A percentile compares a stretch with the other conserved stretches of the same genome.
phyloP scores from a whole-genome alignment of 2,888 invertebrate species.

The Nycteola revayana region DNA sequence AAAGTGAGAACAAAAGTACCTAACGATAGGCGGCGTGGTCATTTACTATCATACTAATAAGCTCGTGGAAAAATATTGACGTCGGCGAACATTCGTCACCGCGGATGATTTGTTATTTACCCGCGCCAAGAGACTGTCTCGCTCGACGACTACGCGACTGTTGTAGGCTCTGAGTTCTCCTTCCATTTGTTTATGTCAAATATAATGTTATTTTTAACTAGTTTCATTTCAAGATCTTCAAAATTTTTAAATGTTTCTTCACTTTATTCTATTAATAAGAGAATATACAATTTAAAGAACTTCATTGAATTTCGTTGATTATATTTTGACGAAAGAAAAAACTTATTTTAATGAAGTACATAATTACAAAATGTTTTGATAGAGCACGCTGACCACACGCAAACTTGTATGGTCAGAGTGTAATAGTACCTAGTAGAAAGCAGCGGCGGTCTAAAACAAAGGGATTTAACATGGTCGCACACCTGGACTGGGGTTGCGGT shows the following conservation, averaged over 20 bases:
- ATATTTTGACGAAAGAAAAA: too few species aligned
- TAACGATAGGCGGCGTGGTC: slow-evolving; percentile 25
- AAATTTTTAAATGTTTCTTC: too few species aligned
- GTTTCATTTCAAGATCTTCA: too few species aligned
- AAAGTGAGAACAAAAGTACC: slow-evolving; percentile 25
- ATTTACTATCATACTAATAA: slow-evolving; percentile 30
- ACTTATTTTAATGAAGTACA: too few species aligned
- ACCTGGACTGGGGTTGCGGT: slow-evolving; percentile 14
- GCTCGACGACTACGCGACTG: slow-evolving; percentile 10
- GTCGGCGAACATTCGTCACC: slow-evolving; percentile 27
- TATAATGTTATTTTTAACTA: slow-evolving; percentile 1
- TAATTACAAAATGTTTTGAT: too few species aligned
- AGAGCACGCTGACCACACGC: too few species aligned
- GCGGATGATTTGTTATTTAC: slow-evolving; percentile 30
- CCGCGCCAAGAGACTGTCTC: slow-evolving; percentile 41
- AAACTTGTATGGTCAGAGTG: too few species aligned
- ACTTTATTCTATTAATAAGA: too few species aligned
- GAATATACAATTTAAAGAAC: too few species aligned
- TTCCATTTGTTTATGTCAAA: slow-evolving; percentile 48
- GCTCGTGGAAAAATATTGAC: slow-evolving; percentile 25
- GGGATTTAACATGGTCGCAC: slow-evolving; percentile 14
- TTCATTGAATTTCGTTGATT: too few species aligned
- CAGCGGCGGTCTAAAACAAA: slow-evolving; percentile 2
- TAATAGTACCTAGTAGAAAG: neutral
- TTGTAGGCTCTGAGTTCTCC: slow-evolving; percentile 13